Evolutionary conservation across 1,140 invertebrate genomes (phyloP).

Genomic region (Zaprionus gabonicus): DNA sequence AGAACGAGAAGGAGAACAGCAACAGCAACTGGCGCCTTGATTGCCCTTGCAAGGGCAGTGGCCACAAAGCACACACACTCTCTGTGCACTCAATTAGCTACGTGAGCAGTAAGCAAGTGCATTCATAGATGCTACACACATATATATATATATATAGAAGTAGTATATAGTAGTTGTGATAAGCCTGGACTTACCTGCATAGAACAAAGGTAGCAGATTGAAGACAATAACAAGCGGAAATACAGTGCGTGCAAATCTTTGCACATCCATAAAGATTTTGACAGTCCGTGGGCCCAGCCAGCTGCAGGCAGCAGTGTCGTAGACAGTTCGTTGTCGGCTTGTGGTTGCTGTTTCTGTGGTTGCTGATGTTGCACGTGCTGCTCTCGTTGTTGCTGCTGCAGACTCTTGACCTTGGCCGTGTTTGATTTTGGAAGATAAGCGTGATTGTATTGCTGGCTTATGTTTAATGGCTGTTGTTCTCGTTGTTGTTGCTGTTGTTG

Average conservation of each 20-base stretch:
- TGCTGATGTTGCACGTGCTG: conserved; percentile 26
- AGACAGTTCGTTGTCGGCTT: conserved; percentile 61
- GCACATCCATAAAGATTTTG: conserved; percentile 74
- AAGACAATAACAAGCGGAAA: conserved; percentile 82
- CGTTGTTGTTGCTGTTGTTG: conserved; percentile 10
- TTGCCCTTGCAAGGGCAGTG: conserved; percentile 23
- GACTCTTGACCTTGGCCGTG: conserved; percentile 46
- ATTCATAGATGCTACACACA: no score
- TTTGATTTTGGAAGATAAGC: conserved; percentile 76
- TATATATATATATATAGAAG: not conserved
- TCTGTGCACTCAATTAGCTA: conserved; percentile 22
- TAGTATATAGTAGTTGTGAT: not conserved
- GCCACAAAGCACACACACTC: conserved; percentile 7
- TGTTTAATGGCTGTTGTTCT: conserved; percentile 19
- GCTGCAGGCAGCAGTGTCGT: conserved; percentile 43
- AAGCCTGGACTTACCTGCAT: conserved; percentile 78
- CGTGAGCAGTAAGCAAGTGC: not conserved
- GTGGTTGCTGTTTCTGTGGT: conserved; percentile 35
- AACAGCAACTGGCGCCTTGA: conserved; percentile 20
- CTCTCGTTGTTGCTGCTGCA: conserved; percentile 43
- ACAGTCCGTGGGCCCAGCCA: conserved; percentile 46
- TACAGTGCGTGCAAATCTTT: conserved; percentile 80
- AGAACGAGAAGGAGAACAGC: not conserved
- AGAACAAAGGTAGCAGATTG: conserved; percentile 84
- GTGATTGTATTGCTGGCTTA: conserved; percentile 63